Percentiles rank a stretch among this genome's conserved stretches.
Evolutionary conservation across 2,113 vertebrate species (phyloP).

Genomic region (Peromyscus leucopus): DNA sequence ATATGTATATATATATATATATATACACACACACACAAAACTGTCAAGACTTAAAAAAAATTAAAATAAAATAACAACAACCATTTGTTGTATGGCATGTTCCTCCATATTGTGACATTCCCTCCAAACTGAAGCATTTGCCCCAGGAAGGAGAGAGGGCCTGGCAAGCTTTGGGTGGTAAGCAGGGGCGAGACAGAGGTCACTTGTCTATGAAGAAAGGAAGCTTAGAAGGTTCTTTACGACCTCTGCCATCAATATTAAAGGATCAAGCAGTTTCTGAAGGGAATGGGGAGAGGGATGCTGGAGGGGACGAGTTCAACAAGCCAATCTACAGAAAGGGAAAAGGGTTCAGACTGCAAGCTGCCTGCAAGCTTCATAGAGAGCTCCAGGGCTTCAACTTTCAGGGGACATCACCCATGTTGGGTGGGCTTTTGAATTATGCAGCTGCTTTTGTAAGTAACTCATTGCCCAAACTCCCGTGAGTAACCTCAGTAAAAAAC

Average conservation of each 20-base stretch:
- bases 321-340: not conserved
- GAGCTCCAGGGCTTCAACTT: not conserved
- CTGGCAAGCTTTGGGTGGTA: not conserved
- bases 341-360: not conserved
- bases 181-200: not conserved
- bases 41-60: not conserved
- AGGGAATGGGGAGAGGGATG: not conserved
- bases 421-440: not conserved
- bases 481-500: not conserved
- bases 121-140: not conserved
- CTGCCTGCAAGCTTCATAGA: not conserved
- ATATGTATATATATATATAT: too few relatives aligned
- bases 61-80: not conserved
- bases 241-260: not conserved
- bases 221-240: not conserved
- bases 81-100: not conserved
- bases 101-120: too few relatives aligned
- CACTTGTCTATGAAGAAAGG: not conserved
- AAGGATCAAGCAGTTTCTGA: not conserved
- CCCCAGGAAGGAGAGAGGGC: not conserved
- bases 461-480: not conserved
- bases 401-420: not conserved
- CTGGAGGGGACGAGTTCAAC: not conserved
- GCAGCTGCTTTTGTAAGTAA: not conserved
- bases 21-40: not conserved